Percentiles rank a stretch among this genome's conserved stretches.
Conservation (phyloP, 1,140 invertebrate genomes). For the Hylaeus anthracinus region DNA sequence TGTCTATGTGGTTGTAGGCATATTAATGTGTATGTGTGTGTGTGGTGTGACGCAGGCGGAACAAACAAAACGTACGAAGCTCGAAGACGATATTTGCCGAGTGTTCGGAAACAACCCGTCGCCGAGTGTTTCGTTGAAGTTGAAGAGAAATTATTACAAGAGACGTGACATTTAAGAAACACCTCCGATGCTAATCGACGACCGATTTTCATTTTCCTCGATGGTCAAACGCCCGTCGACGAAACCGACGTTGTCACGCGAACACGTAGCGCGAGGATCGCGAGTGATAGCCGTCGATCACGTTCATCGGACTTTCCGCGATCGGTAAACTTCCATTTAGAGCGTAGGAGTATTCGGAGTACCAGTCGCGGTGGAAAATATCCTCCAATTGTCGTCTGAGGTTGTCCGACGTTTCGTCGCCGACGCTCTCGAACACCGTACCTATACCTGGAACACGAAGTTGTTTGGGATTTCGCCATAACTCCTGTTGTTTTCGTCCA, state of each 20-base stretch:
- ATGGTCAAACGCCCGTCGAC: neutral
- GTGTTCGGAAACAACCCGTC: neutral
- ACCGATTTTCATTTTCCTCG: neutral
- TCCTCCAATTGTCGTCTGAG: constrained; percentile 88
- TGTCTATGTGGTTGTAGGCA: too few relatives aligned
- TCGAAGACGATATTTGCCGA: constrained; percentile 29
- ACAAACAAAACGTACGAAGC: constrained; percentile 22
- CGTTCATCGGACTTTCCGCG: neutral
- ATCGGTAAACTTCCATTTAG: constrained; percentile 60
- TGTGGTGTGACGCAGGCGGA: neutral
- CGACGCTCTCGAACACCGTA: constrained; percentile 73
- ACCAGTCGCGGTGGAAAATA: constrained; percentile 95
- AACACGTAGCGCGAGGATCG: constrained; percentile 10
- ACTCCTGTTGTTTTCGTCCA: too few relatives aligned
- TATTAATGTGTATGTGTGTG: neutral
- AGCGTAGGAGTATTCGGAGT: constrained; percentile 84
- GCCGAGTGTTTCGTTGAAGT: constrained; percentile 17
- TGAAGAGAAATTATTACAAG: neutral
- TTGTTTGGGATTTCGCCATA: too few relatives aligned
- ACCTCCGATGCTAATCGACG: neutral
- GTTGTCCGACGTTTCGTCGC: constrained; percentile 77
- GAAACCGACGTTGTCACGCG: neutral
- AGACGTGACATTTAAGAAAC: constrained; percentile 9
- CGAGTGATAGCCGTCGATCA: constrained; percentile 2
- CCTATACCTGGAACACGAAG: constrained; percentile 83